Evolutionary conservation across 2,797 vertebrate species (phyloP).

Genomic region (Mormyrus proboscirostris): DNA sequence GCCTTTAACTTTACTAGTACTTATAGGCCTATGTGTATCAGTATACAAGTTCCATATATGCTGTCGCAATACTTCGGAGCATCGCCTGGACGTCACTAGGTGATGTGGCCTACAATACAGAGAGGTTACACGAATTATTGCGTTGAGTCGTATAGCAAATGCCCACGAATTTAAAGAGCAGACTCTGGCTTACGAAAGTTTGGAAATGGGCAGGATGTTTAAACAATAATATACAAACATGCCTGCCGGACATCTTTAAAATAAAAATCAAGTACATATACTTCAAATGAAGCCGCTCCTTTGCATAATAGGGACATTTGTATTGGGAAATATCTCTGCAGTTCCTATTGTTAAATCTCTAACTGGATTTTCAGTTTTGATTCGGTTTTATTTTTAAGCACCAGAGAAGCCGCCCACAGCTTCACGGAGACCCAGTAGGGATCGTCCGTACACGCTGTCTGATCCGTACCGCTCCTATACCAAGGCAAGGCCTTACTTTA

Average conservation of each 20-base stretch:
- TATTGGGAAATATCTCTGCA: slow-evolving; percentile 33
- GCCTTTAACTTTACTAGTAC: neutral
- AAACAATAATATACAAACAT: slow-evolving; percentile 91
- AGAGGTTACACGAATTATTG: neutral
- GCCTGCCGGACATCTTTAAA: slow-evolving; percentile 79
- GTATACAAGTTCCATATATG: neutral
- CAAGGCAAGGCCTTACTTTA: neutral
- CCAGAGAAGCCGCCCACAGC: slow-evolving; percentile 41
- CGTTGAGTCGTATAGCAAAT: slow-evolving; percentile 24
- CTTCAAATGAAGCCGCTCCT: slow-evolving; percentile 70
- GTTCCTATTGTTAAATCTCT: neutral
- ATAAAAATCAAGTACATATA: slow-evolving; percentile 80
- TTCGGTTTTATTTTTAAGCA: slow-evolving; percentile 48
- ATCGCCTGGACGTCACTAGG: neutral
- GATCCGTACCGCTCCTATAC: neutral
- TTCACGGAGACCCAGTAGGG: neutral
- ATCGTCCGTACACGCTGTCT: slow-evolving; percentile 28
- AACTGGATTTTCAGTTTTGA: slow-evolving; percentile 26
- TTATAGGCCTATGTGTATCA: neutral
- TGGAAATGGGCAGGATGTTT: slow-evolving; percentile 94
- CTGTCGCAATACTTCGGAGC: neutral
- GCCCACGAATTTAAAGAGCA: slow-evolving; percentile 54
- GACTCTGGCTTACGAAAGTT: slow-evolving; percentile 69
- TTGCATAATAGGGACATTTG: slow-evolving; percentile 50
- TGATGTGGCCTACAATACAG: neutral